Base-by-base conservation (phyloP, 2,888 invertebrate species). In the Drosophila stalkeri region DNA sequence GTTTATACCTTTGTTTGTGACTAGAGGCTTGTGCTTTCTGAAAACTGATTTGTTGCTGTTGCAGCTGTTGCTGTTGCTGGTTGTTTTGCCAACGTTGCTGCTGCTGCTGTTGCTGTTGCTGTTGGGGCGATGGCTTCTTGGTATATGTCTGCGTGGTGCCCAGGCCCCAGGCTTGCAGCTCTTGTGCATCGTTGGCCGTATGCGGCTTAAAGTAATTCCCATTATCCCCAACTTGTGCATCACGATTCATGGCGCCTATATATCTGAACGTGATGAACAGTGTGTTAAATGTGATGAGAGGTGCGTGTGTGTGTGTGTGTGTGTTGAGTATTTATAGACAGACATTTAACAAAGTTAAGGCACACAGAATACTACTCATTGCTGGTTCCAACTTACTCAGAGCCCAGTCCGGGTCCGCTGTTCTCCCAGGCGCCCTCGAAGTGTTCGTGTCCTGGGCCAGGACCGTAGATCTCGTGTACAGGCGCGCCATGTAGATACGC, bases 161-260 rank as follows among this genome's bases (percentile, higher is more conserved):
- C 61, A 95, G 93, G 51, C 95, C 95, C 95, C 95, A 95, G 39
- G 94, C 91, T 78, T 95, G 94, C 80, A 95, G 94, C 75, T 95
- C 95, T 75, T 95, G 95, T 35, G 93, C 94, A 75, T 95, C 95
- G 63, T 95, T 94, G 9, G 81, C 81, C 52, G 85, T 77, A 52
- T 91, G 82, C 43, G 93, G 93, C 72, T 92, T 94, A 91, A 95
- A 95, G 86, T 92, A 94, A 79, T 83, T 86, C 46, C 82, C 65
- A 71, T 90, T 91, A 41, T 90, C 92, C 49, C 91, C 92, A 20
- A 94, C 92, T 80, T 95, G 94, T 68, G 95, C 94, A 85, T 94
- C 95, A 70, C 95, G 94, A 86, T 95, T 94, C 70, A 95, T 94
- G 81, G 94, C 94, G 72, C 93, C 93, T 73, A 95, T 92, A 84